phyloP scores from a whole-genome alignment of 2,113 vertebrate species.

The Crotalus tigris region DNA sequence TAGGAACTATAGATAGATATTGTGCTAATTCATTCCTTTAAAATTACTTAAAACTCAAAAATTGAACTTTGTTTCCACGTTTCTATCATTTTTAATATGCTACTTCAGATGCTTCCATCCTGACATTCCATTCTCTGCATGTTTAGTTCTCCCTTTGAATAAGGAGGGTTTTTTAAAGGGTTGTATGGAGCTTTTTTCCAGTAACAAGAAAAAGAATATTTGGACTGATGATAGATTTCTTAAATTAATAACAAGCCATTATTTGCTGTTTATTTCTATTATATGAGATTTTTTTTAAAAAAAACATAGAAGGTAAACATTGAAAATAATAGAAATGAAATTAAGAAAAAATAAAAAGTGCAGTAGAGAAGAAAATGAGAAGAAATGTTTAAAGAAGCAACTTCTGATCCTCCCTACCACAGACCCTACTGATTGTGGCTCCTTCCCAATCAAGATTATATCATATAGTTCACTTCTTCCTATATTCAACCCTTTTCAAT shows the following conservation, averaged over 20 bases:
- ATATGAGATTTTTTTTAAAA: background rate
- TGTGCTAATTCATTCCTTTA: background rate
- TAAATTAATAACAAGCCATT: background rate
- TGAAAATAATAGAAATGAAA: background rate
- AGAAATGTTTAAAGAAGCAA: background rate
- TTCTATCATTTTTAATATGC: background rate
- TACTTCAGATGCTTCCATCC: background rate
- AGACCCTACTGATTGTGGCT: background rate
- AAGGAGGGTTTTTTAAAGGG: background rate
- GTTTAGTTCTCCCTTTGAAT: background rate
- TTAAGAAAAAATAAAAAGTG: background rate
- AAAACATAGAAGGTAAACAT: background rate
- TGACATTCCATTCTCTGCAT: background rate
- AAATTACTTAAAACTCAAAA: background rate
- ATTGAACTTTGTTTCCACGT: background rate
- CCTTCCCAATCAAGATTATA: background rate
- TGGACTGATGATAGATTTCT: background rate
- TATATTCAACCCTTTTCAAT: background rate
- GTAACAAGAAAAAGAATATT: background rate
- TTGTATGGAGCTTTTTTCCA: background rate
- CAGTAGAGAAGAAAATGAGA: background rate
- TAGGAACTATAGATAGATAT: background rate
- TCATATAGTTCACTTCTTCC: background rate
- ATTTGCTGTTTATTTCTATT: background rate
- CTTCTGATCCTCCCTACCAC: background rate